These are phyloP conservation scores for Caenorhabditis wallacei DNA, from an alignment of 2,888 invertebrate species.

Conservation along the genomic window DNA sequence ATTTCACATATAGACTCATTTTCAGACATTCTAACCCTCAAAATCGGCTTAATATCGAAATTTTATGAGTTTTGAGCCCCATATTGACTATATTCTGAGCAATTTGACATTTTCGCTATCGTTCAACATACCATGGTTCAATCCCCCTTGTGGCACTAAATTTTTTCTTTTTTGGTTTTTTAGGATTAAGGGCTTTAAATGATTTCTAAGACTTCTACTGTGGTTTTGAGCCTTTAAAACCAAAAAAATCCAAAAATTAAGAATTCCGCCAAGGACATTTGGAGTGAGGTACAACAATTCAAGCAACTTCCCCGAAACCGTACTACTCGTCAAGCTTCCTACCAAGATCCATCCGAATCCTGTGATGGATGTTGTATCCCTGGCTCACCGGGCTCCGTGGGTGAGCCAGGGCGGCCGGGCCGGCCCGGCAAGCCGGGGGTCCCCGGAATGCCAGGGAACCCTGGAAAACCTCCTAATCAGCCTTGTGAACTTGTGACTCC, in stretches of 20 bases:
- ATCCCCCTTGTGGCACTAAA: background rate
- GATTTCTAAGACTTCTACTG: background rate
- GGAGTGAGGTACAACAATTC: constrained; percentile 55
- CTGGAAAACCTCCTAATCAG: constrained; percentile 64
- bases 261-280: constrained; percentile 61
- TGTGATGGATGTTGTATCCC: constrained; percentile 57
- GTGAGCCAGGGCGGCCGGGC: constrained; percentile 64
- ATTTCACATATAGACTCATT: no score
- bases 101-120: background rate
- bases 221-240: no score
- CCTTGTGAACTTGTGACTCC: constrained; percentile 64
- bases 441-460: constrained; percentile 66
- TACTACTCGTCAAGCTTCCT: constrained; percentile 42
- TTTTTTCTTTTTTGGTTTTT: background rate
- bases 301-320: constrained; percentile 53
- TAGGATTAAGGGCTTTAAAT: background rate
- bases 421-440: constrained; percentile 64
- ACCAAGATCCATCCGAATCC: constrained; percentile 17
- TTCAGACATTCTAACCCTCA: no score
- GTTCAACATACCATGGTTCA: background rate
- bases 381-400: constrained; percentile 53
- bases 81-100: background rate
- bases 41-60: background rate
- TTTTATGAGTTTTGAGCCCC: background rate
- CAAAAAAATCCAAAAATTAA: background rate